phyloP scores from a whole-genome alignment of 2,888 invertebrate species.

The Adineta ricciae region DNA sequence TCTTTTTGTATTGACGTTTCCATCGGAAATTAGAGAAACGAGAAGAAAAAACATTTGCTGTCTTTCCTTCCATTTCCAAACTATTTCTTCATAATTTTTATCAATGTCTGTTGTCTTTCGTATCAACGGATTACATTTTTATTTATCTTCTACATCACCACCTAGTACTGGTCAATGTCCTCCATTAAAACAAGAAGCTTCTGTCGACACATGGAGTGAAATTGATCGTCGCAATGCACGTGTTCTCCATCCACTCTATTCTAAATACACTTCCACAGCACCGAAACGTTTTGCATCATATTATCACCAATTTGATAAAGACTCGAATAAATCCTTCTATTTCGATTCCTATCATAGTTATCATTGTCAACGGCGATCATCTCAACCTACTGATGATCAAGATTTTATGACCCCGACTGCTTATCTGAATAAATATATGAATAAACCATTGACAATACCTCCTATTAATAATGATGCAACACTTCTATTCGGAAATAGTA shows the following conservation, averaged over 20 bases:
- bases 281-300: neutral
- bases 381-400: neutral
- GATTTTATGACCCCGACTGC: neutral
- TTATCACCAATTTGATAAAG: neutral
- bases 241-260: neutral
- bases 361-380: neutral
- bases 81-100: no score
- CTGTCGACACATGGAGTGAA: neutral
- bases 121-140: neutral
- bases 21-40: neutral
- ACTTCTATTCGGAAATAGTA: neutral
- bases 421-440: neutral
- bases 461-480: neutral
- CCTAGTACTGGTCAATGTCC: neutral
- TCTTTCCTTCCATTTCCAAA: no score
- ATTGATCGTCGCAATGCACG: neutral
- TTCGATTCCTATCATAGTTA: neutral
- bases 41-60: neutral
- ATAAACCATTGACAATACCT: neutral
- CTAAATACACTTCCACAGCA: neutral
- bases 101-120: neutral
- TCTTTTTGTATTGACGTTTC: neutral
- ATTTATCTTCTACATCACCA: neutral
- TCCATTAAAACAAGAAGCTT: neutral
- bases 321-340: neutral